Percentiles rank a stretch among this genome's conserved stretches.
Conservation (phyloP, 2,113 vertebrate genomes). For the Equus quagga region DNA sequence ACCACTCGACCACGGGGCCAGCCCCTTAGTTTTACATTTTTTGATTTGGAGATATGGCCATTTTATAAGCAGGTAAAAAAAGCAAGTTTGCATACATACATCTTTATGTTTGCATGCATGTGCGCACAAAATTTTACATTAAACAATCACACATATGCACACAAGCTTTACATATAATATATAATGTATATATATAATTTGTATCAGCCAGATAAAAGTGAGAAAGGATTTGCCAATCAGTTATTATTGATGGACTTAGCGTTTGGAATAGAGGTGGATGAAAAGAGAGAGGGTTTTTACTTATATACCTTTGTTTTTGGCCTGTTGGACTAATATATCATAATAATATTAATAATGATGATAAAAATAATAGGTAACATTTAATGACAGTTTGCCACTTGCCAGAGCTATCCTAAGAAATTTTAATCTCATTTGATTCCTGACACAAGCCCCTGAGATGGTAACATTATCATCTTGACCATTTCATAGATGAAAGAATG, state of each 20-base stretch:
- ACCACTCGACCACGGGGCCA: too few relatives aligned
- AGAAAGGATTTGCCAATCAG: neutral
- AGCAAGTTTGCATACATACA: neutral
- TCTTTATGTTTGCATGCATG: neutral
- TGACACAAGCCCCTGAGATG: neutral
- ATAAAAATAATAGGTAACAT: conserved; percentile 11
- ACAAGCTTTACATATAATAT: neutral
- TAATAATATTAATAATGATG: neutral
- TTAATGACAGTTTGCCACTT: neutral
- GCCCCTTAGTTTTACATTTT: neutral
- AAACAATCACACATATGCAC: neutral
- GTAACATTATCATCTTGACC: neutral
- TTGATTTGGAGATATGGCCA: neutral
- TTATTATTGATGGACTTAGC: neutral
- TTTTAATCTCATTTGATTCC: conserved; percentile 25
- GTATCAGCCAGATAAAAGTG: neutral
- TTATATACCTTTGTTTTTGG: neutral
- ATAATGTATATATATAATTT: neutral
- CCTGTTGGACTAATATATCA: neutral
- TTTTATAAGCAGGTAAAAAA: neutral
- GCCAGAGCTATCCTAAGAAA: neutral
- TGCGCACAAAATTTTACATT: neutral
- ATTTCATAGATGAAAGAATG: conserved; percentile 29
- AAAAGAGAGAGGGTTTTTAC: neutral
- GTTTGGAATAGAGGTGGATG: neutral